Percentiles rank a stretch among this genome's conserved stretches.
Conservation (phyloP, 2,113 vertebrate species). For the Carollia perspicillata region DNA sequence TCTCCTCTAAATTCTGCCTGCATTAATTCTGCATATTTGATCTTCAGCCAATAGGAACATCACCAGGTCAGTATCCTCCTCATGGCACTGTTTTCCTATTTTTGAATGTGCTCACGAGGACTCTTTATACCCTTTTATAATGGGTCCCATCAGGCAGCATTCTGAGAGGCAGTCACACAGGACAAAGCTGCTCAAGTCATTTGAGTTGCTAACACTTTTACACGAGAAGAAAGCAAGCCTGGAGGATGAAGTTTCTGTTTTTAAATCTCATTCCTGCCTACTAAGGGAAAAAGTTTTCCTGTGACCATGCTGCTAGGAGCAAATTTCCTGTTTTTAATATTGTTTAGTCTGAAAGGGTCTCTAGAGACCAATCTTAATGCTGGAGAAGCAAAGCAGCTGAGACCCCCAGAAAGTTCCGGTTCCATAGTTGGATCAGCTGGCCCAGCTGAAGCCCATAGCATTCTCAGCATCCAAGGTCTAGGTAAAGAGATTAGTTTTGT, state of each 20-base stretch:
- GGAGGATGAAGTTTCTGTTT: conserved; percentile 21
- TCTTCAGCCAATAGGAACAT: neutral
- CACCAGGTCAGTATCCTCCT: neutral
- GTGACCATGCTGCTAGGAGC: conserved; percentile 24
- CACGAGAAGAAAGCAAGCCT: conserved; percentile 33
- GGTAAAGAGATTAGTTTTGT: neutral
- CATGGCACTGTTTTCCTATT: neutral
- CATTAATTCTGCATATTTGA: neutral
- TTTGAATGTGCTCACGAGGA: neutral
- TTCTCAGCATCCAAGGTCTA: neutral
- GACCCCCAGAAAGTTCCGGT: neutral
- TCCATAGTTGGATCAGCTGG: neutral
- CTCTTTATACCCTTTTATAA: neutral
- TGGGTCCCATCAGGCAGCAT: neutral
- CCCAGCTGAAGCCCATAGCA: neutral
- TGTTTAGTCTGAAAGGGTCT: conserved; percentile 52
- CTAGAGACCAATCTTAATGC: neutral
- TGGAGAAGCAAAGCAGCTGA: neutral
- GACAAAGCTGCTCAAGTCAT: neutral
- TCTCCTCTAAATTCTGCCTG: neutral
- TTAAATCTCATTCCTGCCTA: conserved; percentile 39
- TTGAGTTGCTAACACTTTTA: conserved; percentile 21
- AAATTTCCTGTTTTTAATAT: conserved; percentile 63
- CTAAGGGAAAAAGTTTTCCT: neutral
- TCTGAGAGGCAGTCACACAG: neutral